Percentiles rank a stretch among this genome's conserved stretches.
These are phyloP conservation scores for Orientallactaga sibirica DNA, from an alignment of 2,797 vertebrate species.

Conservation along the genomic window DNA sequence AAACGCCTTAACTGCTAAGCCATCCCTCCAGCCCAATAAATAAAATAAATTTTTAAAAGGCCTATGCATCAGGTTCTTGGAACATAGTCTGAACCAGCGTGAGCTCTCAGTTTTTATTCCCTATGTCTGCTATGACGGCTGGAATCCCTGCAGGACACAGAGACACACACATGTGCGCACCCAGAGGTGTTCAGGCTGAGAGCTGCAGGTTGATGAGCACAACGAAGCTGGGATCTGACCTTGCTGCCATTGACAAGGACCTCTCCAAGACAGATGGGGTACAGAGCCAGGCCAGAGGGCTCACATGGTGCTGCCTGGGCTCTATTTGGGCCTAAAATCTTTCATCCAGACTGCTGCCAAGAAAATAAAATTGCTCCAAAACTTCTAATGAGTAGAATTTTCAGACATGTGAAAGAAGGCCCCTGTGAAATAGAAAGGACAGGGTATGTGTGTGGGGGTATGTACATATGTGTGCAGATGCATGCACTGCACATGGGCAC, in stretches of 20 bases:
- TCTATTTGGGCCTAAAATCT: not conserved
- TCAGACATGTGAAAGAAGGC: not conserved
- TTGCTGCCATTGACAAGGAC: rapidly evolving
- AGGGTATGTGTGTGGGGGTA: not conserved
- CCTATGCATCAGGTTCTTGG: not conserved
- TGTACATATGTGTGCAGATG: not conserved
- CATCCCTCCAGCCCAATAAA: too few relatives aligned
- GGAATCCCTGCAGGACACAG: not conserved
- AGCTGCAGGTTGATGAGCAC: not conserved
- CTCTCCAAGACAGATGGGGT: not conserved
- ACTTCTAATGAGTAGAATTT: not conserved
- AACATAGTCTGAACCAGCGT: not conserved
- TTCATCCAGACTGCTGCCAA: conserved; percentile 12
- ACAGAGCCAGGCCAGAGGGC: not conserved
- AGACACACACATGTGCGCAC: not conserved
- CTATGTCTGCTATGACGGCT: not conserved
- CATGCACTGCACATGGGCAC: not conserved
- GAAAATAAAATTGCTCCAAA: conserved; percentile 7
- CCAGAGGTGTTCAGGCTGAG: too few relatives aligned
- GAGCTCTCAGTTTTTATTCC: not conserved
- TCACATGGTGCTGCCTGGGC: not conserved
- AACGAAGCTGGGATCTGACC: not conserved
- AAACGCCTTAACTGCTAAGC: too few relatives aligned
- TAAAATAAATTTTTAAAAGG: not conserved
- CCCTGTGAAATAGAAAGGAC: not conserved